Percentiles rank a stretch among this genome's conserved stretches.
These are phyloP conservation scores for Zhuqinia jingwanae DNA, from an alignment of 2,888 invertebrate genomes.

Conservation along the genomic window DNA sequence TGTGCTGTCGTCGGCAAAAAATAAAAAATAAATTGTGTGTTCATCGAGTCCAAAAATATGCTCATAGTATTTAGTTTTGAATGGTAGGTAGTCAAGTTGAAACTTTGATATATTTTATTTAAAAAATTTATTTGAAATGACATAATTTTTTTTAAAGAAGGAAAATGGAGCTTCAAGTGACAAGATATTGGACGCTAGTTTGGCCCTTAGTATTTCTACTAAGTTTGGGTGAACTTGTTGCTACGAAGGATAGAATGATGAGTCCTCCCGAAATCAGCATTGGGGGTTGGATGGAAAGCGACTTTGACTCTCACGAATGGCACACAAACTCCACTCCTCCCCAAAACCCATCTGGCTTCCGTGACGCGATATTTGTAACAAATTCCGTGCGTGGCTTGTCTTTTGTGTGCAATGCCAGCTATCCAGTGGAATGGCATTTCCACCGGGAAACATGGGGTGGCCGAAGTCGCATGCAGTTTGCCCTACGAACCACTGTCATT, in stretches of 20 bases:
- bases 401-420: constrained; percentile 68
- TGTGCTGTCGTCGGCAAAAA: no score
- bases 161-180: no score
- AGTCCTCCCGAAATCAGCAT: constrained; percentile 44
- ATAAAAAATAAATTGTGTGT: not conserved
- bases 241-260: not conserved
- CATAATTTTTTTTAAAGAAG: no score
- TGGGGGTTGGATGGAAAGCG: constrained; percentile 66
- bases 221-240: no score
- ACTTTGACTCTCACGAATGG: constrained; percentile 55
- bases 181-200: no score
- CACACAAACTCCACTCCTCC: constrained; percentile 53
- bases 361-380: constrained; percentile 43
- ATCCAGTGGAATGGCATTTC: constrained; percentile 73
- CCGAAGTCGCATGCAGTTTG: constrained; percentile 50
- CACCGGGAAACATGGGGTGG: constrained; percentile 70
- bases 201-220: no score
- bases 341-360: not conserved
- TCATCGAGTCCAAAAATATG: no score
- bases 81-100: no score
- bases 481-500: constrained; percentile 58
- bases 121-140: no score
- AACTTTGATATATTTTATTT: no score
- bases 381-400: constrained; percentile 57
- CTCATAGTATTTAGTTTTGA: no score